Percentiles rank a stretch among this genome's conserved stretches.
phyloP scores from a whole-genome alignment of 2,797 vertebrate genomes.

The Semotilus atromaculatus region DNA sequence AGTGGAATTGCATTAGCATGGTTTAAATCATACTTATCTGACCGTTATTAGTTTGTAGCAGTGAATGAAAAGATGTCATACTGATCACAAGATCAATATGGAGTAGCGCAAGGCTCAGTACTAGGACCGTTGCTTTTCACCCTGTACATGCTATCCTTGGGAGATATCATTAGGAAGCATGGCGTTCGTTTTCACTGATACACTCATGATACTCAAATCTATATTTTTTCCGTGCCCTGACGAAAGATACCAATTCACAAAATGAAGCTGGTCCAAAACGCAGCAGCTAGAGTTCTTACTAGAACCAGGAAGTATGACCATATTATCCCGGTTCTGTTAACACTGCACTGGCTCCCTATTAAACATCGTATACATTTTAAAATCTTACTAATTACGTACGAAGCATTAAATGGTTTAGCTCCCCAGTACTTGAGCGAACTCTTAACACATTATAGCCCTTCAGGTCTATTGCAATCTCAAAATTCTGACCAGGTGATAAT shows the following conservation, averaged over 20 bases:
- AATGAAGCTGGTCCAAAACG: not conserved
- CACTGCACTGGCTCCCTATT: too few relatives aligned
- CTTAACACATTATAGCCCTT: not conserved
- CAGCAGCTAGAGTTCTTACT: too few relatives aligned
- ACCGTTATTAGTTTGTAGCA: too few relatives aligned
- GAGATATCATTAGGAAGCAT: not conserved
- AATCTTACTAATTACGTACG: not conserved
- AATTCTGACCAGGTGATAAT: not conserved
- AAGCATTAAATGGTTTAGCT: not conserved
- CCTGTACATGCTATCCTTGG: too few relatives aligned
- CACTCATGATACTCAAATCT: not conserved
- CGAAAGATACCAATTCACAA: not conserved
- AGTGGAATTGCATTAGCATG: too few relatives aligned
- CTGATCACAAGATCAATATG: too few relatives aligned
- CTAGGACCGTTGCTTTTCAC: too few relatives aligned
- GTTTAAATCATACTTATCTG: too few relatives aligned
- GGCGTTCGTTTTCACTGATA: not conserved
- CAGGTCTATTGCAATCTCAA: not conserved
- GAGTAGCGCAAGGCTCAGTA: too few relatives aligned
- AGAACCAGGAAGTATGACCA: not conserved
- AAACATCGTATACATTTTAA: too few relatives aligned
- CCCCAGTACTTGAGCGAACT: not conserved
- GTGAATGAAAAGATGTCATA: too few relatives aligned
- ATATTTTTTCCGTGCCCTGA: not conserved
- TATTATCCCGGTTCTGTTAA: not conserved